A percentile compares a stretch with the other conserved stretches of the same genome.
Evolutionary conservation across 2,888 invertebrate genomes (phyloP).

Genomic region (Catocala fraxini): DNA sequence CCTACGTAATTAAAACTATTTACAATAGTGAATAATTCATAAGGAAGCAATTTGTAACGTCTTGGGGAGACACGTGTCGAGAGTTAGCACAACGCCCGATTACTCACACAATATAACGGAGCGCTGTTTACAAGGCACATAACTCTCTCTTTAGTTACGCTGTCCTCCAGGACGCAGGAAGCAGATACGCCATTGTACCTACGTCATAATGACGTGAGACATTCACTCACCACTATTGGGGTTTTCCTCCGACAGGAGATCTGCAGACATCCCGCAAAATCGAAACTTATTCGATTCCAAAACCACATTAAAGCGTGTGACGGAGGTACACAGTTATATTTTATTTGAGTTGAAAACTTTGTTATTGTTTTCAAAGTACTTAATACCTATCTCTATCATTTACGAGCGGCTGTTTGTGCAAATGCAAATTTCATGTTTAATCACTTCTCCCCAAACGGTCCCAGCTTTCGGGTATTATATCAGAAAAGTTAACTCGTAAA

Average conservation of each 20-base stretch:
- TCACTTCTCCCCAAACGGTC: conserved; percentile 61
- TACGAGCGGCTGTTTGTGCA: conserved; percentile 62
- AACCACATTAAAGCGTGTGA: conserved; percentile 39
- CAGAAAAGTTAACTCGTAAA: conserved; percentile 78
- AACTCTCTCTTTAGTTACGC: conserved; percentile 38
- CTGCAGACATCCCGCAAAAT: conserved; percentile 22
- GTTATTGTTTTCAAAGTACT: conserved; percentile 55
- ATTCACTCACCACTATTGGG: conserved; percentile 21
- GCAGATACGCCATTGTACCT: conserved; percentile 45
- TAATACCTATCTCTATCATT: conserved; percentile 57
- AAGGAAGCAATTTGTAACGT: conserved; percentile 54
- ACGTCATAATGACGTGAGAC: conserved; percentile 35
- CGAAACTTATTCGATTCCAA: conserved; percentile 44
- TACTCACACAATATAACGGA: conserved; percentile 51
- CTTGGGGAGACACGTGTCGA: conserved; percentile 50
- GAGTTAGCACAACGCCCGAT: conserved; percentile 52
- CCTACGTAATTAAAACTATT: background rate
- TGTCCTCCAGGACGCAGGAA: conserved; percentile 37
- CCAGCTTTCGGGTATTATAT: conserved; percentile 63
- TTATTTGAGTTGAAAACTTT: conserved; percentile 53
- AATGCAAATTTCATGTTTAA: conserved; percentile 73
- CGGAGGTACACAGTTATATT: conserved; percentile 43
- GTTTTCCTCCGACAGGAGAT: conserved; percentile 22
- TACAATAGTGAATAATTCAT: conserved; percentile 46
- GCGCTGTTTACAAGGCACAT: conserved; percentile 44